phyloP scores from a whole-genome alignment of 1,140 invertebrate genomes.

The Drosophila sp. region DNA sequence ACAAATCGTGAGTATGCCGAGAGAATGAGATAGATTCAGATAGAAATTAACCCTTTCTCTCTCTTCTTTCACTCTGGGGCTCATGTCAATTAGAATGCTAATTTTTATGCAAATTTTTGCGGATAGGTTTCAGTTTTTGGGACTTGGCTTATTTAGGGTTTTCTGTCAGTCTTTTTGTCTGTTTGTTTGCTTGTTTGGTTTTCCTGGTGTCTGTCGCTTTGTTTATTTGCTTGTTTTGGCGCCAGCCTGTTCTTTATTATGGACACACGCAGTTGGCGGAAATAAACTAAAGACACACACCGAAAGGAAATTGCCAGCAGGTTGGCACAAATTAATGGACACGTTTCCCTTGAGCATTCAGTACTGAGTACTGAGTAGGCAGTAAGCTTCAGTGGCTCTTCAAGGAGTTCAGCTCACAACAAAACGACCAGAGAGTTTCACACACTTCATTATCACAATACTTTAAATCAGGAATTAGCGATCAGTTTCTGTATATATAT shows the following conservation, averaged over 20 bases:
- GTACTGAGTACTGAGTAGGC: conserved; percentile 14
- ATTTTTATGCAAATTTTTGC: conserved; percentile 82
- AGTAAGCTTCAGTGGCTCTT: conserved; percentile 10
- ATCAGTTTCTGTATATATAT: conserved; percentile 25
- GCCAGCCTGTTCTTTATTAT: conserved; percentile 62
- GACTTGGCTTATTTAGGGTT: neutral
- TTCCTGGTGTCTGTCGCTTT: conserved; percentile 34
- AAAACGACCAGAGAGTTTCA: conserved; percentile 3
- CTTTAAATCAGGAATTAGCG: conserved; percentile 24
- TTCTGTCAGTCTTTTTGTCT: neutral
- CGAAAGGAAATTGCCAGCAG: conserved; percentile 71
- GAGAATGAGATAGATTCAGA: neutral
- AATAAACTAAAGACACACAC: conserved; percentile 62
- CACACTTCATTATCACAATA: conserved; percentile 21
- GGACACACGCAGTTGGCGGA: conserved; percentile 57
- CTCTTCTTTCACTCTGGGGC: conserved; percentile 57
- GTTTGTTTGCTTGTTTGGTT: neutral
- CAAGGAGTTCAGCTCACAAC: neutral
- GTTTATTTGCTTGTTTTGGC: conserved; percentile 52
- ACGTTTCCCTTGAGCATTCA: conserved; percentile 1
- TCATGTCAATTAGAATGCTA: conserved; percentile 80
- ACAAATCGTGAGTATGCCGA: neutral
- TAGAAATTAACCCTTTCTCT: conserved; percentile 12
- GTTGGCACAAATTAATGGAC: conserved; percentile 58
- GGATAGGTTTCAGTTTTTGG: conserved; percentile 46